These are phyloP conservation scores for Pocillopora meandrina DNA, from an alignment of 92 coral and sea anemone species.

Conservation along the genomic window DNA sequence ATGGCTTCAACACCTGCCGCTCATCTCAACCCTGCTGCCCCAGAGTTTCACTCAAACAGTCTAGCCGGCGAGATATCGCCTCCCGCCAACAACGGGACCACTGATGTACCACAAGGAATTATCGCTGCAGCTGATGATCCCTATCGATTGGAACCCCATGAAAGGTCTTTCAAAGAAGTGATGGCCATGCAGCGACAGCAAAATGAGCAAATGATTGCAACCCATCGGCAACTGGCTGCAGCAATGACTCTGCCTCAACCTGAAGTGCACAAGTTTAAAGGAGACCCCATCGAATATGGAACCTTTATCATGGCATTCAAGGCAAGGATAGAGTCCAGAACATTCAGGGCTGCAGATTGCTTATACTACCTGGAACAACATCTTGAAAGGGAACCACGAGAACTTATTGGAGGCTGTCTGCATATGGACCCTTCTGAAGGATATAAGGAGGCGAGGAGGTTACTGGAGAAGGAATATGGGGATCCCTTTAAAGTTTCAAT, in stretches of 20 bases:
- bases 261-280: constrained; percentile 43
- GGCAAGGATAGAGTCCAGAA: constrained; percentile 47
- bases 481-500: constrained; percentile 63
- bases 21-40: constrained; percentile 10
- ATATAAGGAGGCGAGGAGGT: constrained; percentile 54
- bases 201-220: constrained; percentile 45
- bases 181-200: constrained; percentile 40
- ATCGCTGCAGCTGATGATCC: background rate
- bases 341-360: constrained; percentile 42
- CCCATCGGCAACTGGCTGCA: constrained; percentile 57
- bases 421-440: constrained; percentile 46
- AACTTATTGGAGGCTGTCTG: constrained; percentile 64
- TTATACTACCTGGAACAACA: constrained; percentile 69
- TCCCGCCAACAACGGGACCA: background rate
- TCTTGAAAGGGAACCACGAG: constrained; percentile 53
- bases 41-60: background rate
- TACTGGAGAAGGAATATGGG: constrained; percentile 59
- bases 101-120: constrained; percentile 4
- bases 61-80: background rate
- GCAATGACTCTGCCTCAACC: constrained; percentile 66
- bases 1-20: constrained; percentile 6
- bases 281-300: constrained; percentile 54
- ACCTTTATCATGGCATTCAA: constrained; percentile 69
- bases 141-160: background rate
- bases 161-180: constrained; percentile 13